Percentiles rank a stretch among this genome's conserved stretches.
Evolutionary conservation across 2,113 vertebrate species (phyloP).

Genomic region (Actenoides hombroni): DNA sequence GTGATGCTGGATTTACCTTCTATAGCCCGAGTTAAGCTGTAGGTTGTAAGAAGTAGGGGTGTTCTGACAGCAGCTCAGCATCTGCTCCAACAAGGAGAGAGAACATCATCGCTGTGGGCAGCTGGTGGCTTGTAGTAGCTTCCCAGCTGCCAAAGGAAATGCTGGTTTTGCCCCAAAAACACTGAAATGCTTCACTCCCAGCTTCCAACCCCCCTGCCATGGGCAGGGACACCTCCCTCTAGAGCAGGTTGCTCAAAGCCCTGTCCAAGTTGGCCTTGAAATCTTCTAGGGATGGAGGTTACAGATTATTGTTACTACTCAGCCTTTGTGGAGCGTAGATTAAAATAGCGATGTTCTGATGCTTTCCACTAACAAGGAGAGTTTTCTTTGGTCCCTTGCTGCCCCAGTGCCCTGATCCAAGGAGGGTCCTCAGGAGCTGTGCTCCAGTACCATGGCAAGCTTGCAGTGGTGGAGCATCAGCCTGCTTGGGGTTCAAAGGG

Average conservation of each 20-base stretch:
- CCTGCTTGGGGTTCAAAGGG: not conserved
- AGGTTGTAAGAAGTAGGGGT: not conserved
- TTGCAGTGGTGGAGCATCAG: not conserved
- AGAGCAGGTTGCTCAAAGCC: no score
- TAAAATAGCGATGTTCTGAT: fast-evolving
- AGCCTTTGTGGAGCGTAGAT: fast-evolving
- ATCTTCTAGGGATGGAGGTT: not conserved
- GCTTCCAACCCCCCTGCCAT: no score
- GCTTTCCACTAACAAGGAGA: not conserved
- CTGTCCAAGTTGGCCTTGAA: no score
- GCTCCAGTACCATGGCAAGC: not conserved
- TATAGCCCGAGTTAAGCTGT: fast-evolving
- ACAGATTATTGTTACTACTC: not conserved
- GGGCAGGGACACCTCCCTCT: no score
- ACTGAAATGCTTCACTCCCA: not conserved
- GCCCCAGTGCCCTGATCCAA: no score
- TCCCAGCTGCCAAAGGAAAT: not conserved
- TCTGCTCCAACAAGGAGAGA: not conserved
- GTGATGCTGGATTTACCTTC: not conserved
- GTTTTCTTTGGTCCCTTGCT: not conserved
- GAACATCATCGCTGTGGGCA: not conserved
- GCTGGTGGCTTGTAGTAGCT: not conserved
- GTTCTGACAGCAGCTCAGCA: fast-evolving
- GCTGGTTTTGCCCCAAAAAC: not conserved
- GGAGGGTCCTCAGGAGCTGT: not conserved